Evolutionary conservation across 2,797 vertebrate genomes (phyloP).

Genomic region (Oreortyx pictus): DNA sequence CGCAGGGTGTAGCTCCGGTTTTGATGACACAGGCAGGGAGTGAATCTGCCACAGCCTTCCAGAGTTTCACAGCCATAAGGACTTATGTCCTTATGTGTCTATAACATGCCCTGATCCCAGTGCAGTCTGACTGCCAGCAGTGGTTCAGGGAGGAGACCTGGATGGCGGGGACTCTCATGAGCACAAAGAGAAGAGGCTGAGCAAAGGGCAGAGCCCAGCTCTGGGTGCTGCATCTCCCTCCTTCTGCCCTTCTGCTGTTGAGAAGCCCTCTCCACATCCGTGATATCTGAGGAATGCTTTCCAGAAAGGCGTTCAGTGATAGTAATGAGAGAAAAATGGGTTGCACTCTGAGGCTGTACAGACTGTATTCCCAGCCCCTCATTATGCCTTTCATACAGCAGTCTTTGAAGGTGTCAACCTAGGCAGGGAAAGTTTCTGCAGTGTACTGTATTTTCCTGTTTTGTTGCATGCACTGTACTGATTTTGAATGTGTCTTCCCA

Average conservation of each 20-base stretch:
- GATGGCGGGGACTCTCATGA: rapidly evolving
- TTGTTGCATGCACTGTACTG: background rate
- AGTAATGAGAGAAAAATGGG: background rate
- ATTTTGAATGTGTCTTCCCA: background rate
- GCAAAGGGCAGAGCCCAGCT: background rate
- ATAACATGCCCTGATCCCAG: rapidly evolving
- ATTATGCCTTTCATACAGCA: rapidly evolving
- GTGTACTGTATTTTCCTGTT: background rate
- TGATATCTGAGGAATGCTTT: background rate
- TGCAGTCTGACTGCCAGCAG: background rate
- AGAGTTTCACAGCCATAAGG: background rate
- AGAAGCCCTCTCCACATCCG: background rate
- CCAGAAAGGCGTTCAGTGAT: background rate
- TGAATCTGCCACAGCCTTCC: background rate
- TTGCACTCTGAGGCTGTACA: rapidly evolving
- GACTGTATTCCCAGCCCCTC: background rate
- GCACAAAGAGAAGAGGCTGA: background rate
- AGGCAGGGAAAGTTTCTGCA: background rate
- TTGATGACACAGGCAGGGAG: conserved; percentile 6
- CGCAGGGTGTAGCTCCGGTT: background rate
- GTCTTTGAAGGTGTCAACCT: background rate
- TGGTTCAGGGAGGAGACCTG: background rate
- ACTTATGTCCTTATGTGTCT: rapidly evolving
- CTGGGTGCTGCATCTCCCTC: background rate
- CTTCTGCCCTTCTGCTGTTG: background rate